Evolutionary conservation across 2,888 invertebrate genomes (phyloP).

Genomic region (Pseudanteris insignis): DNA sequence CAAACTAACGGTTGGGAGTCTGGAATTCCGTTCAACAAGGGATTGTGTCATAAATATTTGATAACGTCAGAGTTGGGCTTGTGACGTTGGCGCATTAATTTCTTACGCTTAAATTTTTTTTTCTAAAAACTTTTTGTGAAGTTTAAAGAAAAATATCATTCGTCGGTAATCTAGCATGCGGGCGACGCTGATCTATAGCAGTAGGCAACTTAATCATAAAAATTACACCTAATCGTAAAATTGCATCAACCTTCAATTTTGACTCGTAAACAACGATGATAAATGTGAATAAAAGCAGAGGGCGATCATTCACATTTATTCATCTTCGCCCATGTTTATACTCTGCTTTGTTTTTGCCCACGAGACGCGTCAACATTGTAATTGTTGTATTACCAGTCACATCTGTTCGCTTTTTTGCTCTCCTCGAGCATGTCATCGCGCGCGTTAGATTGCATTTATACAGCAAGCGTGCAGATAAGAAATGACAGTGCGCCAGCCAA

Average conservation of each 20-base stretch:
- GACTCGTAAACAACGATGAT: conserved; percentile 24
- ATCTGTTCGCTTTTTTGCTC: conserved; percentile 36
- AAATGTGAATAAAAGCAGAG: conserved; percentile 24
- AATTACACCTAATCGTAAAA: conserved; percentile 36
- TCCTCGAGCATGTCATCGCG: conserved; percentile 37
- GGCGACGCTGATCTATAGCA: too few species aligned
- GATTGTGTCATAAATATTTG: too few species aligned
- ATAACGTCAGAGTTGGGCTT: too few species aligned
- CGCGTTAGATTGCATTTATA: conserved; percentile 58
- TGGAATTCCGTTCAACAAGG: too few species aligned
- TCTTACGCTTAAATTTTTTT: too few species aligned
- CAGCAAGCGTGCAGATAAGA: conserved; percentile 55
- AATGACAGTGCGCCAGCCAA: conserved; percentile 52
- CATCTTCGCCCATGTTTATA: conserved; percentile 6
- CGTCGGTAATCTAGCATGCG: too few species aligned
- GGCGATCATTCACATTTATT: conserved; percentile 14
- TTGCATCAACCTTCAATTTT: conserved; percentile 27
- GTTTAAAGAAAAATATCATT: too few species aligned
- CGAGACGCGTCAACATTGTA: conserved; percentile 27
- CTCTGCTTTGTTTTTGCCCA: conserved; percentile 4
- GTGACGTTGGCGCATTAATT: too few species aligned
- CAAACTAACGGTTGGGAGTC: too few species aligned
- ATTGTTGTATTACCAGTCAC: conserved; percentile 43
- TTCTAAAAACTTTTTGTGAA: too few species aligned
- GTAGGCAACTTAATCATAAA: too few species aligned